Conservation (phyloP, 1,140 invertebrate genomes). For the Chironomus tepperi region DNA sequence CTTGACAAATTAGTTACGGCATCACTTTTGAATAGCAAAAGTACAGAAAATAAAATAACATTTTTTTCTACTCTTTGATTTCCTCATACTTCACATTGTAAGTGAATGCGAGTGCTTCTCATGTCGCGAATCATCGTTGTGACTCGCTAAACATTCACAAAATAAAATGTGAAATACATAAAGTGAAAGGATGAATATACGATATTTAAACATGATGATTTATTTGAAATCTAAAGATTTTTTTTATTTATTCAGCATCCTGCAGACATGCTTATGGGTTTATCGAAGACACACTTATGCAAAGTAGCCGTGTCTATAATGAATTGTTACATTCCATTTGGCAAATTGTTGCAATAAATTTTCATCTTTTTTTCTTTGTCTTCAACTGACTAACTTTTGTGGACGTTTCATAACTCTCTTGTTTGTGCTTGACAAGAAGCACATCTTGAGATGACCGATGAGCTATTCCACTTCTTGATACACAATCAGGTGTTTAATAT, state of each 20-base stretch:
- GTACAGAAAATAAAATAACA: not conserved
- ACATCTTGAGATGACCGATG: no score
- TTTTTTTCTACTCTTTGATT: not conserved
- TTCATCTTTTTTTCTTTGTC: not conserved
- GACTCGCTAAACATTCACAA: not conserved
- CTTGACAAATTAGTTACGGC: no score
- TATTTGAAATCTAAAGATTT: not conserved
- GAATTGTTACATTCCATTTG: not conserved
- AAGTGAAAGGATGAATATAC: not conserved
- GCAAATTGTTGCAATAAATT: not conserved
- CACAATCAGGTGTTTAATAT: no score
- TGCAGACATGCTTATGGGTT: no score
- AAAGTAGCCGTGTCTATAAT: not conserved
- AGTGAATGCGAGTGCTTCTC: not conserved
- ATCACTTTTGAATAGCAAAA: no score
- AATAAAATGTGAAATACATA: not conserved
- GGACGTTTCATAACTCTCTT: no score
- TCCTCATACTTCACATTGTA: not conserved
- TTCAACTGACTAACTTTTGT: not conserved
- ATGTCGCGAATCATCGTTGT: not conserved
- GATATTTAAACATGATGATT: not conserved
- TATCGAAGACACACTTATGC: no score
- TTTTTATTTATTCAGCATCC: not conserved
- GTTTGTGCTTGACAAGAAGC: no score
- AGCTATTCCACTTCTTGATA: no score